Percentiles rank a stretch among this genome's conserved stretches.
Conservation (phyloP, 2,113 vertebrate species). For the Xenopus borealis region DNA sequence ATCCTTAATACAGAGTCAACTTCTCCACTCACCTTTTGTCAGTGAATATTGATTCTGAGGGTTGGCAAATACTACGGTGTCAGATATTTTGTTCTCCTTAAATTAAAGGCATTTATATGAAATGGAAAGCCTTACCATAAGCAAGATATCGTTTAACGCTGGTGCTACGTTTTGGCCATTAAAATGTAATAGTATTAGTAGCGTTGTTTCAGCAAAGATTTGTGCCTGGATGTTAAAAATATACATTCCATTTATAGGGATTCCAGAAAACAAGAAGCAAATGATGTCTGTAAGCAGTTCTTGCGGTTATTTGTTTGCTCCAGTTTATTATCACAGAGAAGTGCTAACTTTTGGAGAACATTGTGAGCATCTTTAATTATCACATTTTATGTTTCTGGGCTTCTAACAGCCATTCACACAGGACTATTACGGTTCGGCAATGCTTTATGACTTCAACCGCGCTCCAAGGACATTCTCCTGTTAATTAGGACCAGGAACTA, state of each 20-base stretch:
- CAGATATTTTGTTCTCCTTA: too few species aligned
- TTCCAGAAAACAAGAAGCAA: not conserved
- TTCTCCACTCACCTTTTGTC: too few species aligned
- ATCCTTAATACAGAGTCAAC: too few species aligned
- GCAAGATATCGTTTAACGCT: too few species aligned
- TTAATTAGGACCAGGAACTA: conserved; percentile 45
- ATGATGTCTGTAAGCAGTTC: conserved; percentile 17
- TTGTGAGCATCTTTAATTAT: conserved; percentile 12
- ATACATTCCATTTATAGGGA: not conserved
- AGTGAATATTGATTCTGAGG: too few species aligned
- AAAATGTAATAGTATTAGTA: too few species aligned
- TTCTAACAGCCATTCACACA: not conserved
- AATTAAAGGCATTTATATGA: too few species aligned
- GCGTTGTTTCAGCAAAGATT: too few species aligned
- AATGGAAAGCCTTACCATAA: too few species aligned
- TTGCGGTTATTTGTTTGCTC: not conserved
- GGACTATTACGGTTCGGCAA: conserved; percentile 11
- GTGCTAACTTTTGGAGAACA: conserved; percentile 9
- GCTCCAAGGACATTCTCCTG: conserved; percentile 34
- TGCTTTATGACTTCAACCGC: conserved; percentile 39
- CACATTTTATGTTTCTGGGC: conserved; percentile 35
- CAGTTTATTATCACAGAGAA: conserved; percentile 18
- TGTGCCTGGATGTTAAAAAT: too few species aligned
- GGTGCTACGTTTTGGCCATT: too few species aligned
- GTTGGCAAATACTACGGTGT: too few species aligned